Base-by-base conservation (phyloP, 2,113 vertebrate species). In the Barnardius zonarius region DNA sequence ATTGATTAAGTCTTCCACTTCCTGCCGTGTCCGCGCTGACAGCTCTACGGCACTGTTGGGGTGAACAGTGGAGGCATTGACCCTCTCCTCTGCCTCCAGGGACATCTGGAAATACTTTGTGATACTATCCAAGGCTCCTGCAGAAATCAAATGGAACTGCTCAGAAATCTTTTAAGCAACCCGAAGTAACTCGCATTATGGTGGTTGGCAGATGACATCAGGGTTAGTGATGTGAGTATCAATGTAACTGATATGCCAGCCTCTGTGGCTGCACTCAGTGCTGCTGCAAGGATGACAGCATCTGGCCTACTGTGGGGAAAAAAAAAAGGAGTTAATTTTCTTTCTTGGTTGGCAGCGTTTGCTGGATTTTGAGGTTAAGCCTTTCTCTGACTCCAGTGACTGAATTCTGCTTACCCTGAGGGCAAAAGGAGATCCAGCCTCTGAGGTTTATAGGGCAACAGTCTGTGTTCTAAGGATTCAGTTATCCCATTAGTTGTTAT, bases 81-180 rank as follows among this genome's bases (percentile, higher is more conserved):
- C 98, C 88, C 97, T 98, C 68, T 96, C 97, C 95, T 99, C 99
- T 30, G 99, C 99, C 39, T 97, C 98, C 63, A 98, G 95, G 74
- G 99, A 99, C 97, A 98, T 98, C 96, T 98, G 98, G 96, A 98
- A 98, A 93, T 99, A 99, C 96, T 98, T 99, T 52, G 96, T 98
- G 89, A 99, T 97, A 77, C 99, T 99, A 37, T 98, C 98, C 79
- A 98, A 95, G 37, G 99, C 99, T 16, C 99, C 99, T 99, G 95
- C 52, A 80, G 95, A 95, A 92, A 96, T n/a, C 73, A 91, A 43
- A 94, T 4, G 13, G 61, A 83, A 37, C 48, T 46, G 30, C 75
- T 96, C 51, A 94, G 69, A 68, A 59, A 61, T 54, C 27, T 27
- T 33, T 17, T 63, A 24, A 79, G 44, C 35, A 57, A 76, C 39